Conservation (phyloP, 1,140 invertebrate genomes). For the Drosophila watanabei region DNA sequence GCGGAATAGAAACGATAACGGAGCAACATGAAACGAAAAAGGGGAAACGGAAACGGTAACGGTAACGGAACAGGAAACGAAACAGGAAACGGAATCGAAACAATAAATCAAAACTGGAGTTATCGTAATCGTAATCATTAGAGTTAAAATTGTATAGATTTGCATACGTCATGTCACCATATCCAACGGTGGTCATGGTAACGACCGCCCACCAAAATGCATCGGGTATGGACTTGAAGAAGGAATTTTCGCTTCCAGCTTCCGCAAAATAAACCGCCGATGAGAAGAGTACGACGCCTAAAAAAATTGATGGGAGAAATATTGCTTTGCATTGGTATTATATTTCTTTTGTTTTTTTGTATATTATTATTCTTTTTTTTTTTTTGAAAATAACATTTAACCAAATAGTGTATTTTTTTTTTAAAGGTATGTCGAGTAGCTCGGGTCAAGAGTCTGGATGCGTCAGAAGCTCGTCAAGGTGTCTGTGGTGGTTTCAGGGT, state of each 20-base stretch:
- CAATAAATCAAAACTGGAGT: slow-evolving; percentile 57
- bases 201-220: slow-evolving; percentile 99
- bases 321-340: slow-evolving; percentile 81
- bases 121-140: slow-evolving; percentile 72
- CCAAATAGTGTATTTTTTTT: slow-evolving; percentile 47
- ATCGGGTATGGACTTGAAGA: slow-evolving; percentile 99
- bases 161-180: slow-evolving; percentile 99
- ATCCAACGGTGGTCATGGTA: slow-evolving; percentile 99
- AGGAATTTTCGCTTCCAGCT: slow-evolving; percentile 97
- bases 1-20: slow-evolving; percentile 25
- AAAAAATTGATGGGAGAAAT: slow-evolving; percentile 89
- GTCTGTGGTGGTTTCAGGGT: slow-evolving; percentile 25
- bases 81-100: slow-evolving; percentile 33
- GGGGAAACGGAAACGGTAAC: slow-evolving; percentile 32
- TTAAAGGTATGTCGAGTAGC: slow-evolving; percentile 26
- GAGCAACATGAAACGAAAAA: slow-evolving; percentile 25
- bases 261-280: slow-evolving; percentile 99
- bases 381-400: slow-evolving; percentile 41
- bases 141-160: slow-evolving; percentile 83
- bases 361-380: slow-evolving; percentile 37
- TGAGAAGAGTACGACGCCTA: slow-evolving; percentile 99
- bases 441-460: slow-evolving; percentile 24
- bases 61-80: slow-evolving; percentile 20
- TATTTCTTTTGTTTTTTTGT: slow-evolving; percentile 55
- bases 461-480: slow-evolving; percentile 47